Evolutionary conservation across 2,113 vertebrate genomes (phyloP), one percentile per base, ranked within the genome.

Genomic region (Fukomys damarensis): DNA sequence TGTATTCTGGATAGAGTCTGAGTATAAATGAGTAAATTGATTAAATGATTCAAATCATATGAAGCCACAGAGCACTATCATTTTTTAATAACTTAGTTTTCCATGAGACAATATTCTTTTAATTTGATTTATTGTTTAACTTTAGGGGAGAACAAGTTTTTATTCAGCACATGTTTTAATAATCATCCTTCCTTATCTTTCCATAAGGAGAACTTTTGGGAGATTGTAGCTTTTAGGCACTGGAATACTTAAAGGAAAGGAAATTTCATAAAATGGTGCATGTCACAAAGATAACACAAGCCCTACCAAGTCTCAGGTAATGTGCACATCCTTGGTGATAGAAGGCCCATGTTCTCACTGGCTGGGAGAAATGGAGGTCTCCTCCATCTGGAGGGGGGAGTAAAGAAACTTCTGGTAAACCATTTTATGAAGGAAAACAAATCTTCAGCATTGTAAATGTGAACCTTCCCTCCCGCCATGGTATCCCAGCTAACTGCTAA

Each of bases 51-150:
- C 24, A n/a, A 68, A 68, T 93, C 26, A 20, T 12, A 43, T 12
- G 41, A 89, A 49, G 8, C 35, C 35, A 61, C 41, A 59, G 38
- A 85, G 46, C 84, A 82, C 91, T 80, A 41, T 54, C 46, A 65
- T 63, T 84, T 86, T 93, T 91, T 52, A 96, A 74, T 80, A 74
- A 70, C 80, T 89, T 58, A 61, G 61, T 89, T 88, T 77, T 52
- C 52, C 2, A 12, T 86, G 63, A 95, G 49, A 91, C 41, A 74
- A 61, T 79, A 84, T 43, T 52, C 30, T 95, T 77, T 56, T 85
- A 79, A 90, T 41, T 82, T 91, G 79, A 91, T 92, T 92, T 93
- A 65, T 28, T 86, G 9, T 52, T 95, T 83, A 49, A 86, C 3
- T 0, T 91, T 41, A 83, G 32, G 32, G 49, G 32, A 86, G 43